Base-by-base conservation (phyloP, 2,888 invertebrate species). In the Scaptomyza tumidula region DNA sequence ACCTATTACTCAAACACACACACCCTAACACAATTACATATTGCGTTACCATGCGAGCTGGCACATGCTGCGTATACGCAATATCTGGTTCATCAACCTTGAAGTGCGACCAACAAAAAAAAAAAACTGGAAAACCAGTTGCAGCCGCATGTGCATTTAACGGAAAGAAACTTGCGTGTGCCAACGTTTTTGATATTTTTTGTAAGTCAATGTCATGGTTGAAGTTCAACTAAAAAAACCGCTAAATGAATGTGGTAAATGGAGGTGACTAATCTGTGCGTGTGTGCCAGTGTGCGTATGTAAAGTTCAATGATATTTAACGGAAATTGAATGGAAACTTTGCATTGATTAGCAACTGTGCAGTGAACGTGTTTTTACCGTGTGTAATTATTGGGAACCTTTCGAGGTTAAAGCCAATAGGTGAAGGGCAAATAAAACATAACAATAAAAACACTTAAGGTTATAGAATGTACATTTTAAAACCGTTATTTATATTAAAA, bases 191-290 rank as follows among this genome's bases (percentile, higher is more conserved):
- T 69, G 77, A 37, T 41, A 7, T 39, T 14, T 54, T 69, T 41
- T 69, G 77, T 68, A 71, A 85, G 88, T 83, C 83, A 83, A 82
- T 85, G 83, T 80, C 82, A 83, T 62, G 78, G 75, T 60, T 77
- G 53, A 73, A 60, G 63, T 66, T 61, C 74, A 77, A 64, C 65
- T 63, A 62, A n/a, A 35, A 35, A 39, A 39, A 61, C 19, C 35
- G 60, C 33, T 60, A 52, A 57, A 70, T 60, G 66, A 65, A 54
- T 68, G 50, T 24, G 35, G 35, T 37, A 50, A 24, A n/a, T 24
- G 52, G 46, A 37, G 10, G 13, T 64, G 68, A 50, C 68, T 61
- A 73, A 75, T 61, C 68, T 55, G 43, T 44, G 31, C 59, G 56
- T 44, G 53, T 33, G 33, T 24, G 0, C 33, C 13, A 1, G 14